phyloP scores from a whole-genome alignment of 1,140 invertebrate genomes.

The Gonatopus flavifemur region DNA sequence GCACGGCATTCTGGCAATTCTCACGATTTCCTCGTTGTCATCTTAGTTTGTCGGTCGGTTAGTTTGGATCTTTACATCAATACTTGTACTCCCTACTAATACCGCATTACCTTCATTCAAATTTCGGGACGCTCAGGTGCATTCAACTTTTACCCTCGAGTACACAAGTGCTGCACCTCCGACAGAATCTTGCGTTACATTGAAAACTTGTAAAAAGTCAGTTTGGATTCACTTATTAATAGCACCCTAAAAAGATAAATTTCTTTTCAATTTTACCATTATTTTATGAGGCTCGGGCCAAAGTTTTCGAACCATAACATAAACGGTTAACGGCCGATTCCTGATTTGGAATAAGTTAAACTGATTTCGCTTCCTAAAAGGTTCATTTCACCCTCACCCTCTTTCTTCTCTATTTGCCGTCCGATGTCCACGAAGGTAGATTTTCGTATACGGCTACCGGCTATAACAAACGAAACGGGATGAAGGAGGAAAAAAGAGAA shows the following conservation, averaged over 20 bases:
- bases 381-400: no score
- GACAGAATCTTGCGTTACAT: constrained; percentile 8
- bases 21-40: constrained; percentile 35
- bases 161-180: neutral
- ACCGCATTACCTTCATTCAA: no score
- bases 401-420: no score
- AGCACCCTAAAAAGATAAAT: no score
- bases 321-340: constrained; percentile 36
- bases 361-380: no score
- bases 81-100: neutral
- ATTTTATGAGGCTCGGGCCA: no score
- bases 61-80: neutral
- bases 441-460: no score
- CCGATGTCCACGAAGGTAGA: no score
- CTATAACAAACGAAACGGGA: no score
- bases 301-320: no score
- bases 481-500: no score
- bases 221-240: neutral
- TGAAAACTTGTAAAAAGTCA: constrained; percentile 31
- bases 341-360: constrained; percentile 51
- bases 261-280: no score
- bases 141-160: constrained; percentile 12
- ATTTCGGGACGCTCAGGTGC: constrained; percentile 11
- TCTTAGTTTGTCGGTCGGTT: constrained; percentile 3
- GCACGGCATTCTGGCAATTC: constrained; percentile 41